These are phyloP conservation scores for Intellagama lesueurii DNA, from an alignment of 2,797 vertebrate genomes.

Conservation along the genomic window DNA sequence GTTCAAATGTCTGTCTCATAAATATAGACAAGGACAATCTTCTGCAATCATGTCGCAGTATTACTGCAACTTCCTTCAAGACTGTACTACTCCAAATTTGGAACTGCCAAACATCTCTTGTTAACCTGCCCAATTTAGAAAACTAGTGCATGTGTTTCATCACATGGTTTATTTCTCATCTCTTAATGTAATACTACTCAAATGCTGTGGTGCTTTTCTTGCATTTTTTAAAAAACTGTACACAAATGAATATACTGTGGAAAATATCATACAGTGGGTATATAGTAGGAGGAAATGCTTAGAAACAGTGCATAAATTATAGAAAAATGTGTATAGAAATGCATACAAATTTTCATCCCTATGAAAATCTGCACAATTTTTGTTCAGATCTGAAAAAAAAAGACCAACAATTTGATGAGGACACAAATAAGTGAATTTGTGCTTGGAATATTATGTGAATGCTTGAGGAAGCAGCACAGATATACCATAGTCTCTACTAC, in stretches of 20 bases:
- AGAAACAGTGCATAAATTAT: neutral
- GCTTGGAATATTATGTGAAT: too few species aligned
- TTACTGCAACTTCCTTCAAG: neutral
- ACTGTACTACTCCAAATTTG: neutral
- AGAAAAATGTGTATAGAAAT: neutral
- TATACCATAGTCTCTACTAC: neutral
- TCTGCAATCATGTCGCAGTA: neutral
- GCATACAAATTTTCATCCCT: neutral
- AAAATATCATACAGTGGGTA: neutral
- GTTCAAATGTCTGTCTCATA: neutral
- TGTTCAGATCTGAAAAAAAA: too few species aligned
- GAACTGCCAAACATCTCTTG: neutral
- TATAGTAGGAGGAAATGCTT: neutral
- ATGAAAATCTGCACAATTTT: neutral
- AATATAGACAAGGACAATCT: neutral
- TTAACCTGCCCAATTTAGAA: neutral
- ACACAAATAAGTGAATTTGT: too few species aligned
- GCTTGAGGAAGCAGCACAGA: neutral
- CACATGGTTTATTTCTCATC: neutral
- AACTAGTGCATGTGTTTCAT: neutral
- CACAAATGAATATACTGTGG: neutral
- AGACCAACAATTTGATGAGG: too few species aligned
- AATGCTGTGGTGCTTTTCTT: neutral
- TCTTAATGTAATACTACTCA: neutral
- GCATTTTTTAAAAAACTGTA: neutral